Percentiles rank a stretch among this genome's conserved stretches.
Evolutionary conservation across 2,888 invertebrate genomes (phyloP).

Genomic region (Scaptomyza cyrtandrae): DNA sequence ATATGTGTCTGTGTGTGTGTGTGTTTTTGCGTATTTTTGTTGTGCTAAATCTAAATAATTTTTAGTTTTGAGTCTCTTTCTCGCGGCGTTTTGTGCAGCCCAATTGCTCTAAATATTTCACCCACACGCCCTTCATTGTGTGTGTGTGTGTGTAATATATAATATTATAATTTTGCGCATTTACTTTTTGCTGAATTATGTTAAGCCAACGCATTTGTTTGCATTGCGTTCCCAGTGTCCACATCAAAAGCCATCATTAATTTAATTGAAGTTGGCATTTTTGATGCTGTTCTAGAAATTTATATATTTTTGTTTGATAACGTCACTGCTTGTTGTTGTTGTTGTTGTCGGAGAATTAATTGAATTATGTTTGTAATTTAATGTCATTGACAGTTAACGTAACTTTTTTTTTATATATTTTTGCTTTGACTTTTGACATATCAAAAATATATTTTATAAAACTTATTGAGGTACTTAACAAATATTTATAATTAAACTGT

Average conservation of each 20-base stretch:
- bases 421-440: slow-evolving; percentile 9
- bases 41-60: slow-evolving; percentile 55
- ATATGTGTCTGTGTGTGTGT: slow-evolving; percentile 8
- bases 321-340: slow-evolving; percentile 6
- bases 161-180: slow-evolving; percentile 33
- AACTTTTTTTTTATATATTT: not conserved
- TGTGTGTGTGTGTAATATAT: too few relatives aligned
- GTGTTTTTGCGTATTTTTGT: slow-evolving; percentile 27
- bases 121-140: not conserved
- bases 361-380: slow-evolving; percentile 12
- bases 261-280: slow-evolving; percentile 62
- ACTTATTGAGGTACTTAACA: slow-evolving; percentile 3
- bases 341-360: slow-evolving; percentile 14
- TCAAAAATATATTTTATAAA: slow-evolving; percentile 10
- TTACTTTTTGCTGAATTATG: slow-evolving; percentile 34
- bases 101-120: slow-evolving; percentile 40
- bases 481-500: too few relatives aligned
- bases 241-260: slow-evolving; percentile 69
- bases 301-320: slow-evolving; percentile 37
- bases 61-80: slow-evolving; percentile 44
- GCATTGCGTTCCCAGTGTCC: slow-evolving; percentile 31
- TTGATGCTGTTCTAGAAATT: slow-evolving; percentile 21
- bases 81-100: slow-evolving; percentile 36
- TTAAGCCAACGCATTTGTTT: slow-evolving; percentile 35
- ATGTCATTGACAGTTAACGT: slow-evolving; percentile 9